Evolutionary conservation across 2,113 vertebrate species (phyloP).

Genomic region (Calidris pygmaea): DNA sequence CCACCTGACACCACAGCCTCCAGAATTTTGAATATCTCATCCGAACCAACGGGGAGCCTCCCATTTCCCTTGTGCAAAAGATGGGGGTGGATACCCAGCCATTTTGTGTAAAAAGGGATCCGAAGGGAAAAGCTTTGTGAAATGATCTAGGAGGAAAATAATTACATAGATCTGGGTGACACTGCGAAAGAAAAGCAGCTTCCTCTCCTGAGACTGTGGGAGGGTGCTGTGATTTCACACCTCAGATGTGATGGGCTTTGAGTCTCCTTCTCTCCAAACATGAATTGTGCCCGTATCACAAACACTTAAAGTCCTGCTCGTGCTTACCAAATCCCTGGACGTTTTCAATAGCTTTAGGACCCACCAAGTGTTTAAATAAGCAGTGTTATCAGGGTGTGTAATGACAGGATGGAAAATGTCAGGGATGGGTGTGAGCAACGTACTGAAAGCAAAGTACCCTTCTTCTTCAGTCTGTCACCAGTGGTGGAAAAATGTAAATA

Average conservation of each 20-base stretch:
- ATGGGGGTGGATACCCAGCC: background rate
- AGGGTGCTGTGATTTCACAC: background rate
- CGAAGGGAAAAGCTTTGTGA: background rate
- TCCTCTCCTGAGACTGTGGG: background rate
- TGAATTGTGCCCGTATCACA: background rate
- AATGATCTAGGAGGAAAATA: background rate
- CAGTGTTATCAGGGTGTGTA: background rate
- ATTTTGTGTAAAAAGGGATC: background rate
- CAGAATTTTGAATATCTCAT: background rate
- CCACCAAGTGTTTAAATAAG: background rate
- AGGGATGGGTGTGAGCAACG: background rate
- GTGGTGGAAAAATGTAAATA: background rate
- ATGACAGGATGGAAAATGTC: background rate
- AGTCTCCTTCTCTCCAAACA: background rate
- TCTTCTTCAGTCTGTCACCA: background rate
- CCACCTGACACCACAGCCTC: background rate
- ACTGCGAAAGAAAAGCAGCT: background rate
- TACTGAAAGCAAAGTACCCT: background rate
- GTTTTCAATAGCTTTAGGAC: background rate
- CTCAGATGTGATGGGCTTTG: background rate
- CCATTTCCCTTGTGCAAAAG: background rate
- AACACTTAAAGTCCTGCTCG: background rate
- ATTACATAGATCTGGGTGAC: background rate
- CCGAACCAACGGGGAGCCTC: background rate
- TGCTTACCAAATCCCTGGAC: background rate